Evolutionary conservation across 2,888 invertebrate genomes (phyloP).

Genomic region (Cosmia trapezina): DNA sequence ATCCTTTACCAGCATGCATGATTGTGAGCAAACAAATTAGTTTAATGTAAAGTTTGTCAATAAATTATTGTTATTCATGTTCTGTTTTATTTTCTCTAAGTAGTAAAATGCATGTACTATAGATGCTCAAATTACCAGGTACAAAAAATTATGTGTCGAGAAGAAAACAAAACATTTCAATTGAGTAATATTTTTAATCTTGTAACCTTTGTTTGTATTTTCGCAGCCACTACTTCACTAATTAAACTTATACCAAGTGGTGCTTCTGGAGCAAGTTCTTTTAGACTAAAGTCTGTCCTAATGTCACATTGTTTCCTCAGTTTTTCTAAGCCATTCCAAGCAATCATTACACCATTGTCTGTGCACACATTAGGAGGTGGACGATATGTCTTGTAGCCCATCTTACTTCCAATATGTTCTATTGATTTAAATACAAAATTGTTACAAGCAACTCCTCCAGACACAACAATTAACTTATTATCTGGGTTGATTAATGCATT

Average conservation of each 20-base stretch:
- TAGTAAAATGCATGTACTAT: neutral
- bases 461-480: constrained; percentile 93
- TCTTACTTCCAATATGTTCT: constrained; percentile 91
- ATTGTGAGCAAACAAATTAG: constrained; percentile 73
- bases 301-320: constrained; percentile 85
- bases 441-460: constrained; percentile 99
- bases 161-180: constrained; percentile 30
- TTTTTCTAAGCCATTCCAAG: constrained; percentile 98
- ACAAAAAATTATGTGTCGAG: no score
- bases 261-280: constrained; percentile 91
- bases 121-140: neutral
- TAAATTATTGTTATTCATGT: constrained; percentile 66
- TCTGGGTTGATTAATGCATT: constrained; percentile 89
- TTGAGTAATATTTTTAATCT: constrained; percentile 74
- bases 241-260: constrained; percentile 91
- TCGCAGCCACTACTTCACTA: constrained; percentile 88
- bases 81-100: constrained; percentile 18
- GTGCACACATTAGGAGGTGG: constrained; percentile 97
- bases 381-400: constrained; percentile 92
- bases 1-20: constrained; percentile 73
- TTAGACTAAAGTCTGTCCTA: constrained; percentile 88
- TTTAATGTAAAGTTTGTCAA: constrained; percentile 73
- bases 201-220: constrained; percentile 84
- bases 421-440: constrained; percentile 94
- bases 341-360: constrained; percentile 99